Evolutionary conservation across 2,113 vertebrate genomes (phyloP), one percentile per base, ranked within the genome.

Genomic region (Ophthalmolycus amberensis): DNA sequence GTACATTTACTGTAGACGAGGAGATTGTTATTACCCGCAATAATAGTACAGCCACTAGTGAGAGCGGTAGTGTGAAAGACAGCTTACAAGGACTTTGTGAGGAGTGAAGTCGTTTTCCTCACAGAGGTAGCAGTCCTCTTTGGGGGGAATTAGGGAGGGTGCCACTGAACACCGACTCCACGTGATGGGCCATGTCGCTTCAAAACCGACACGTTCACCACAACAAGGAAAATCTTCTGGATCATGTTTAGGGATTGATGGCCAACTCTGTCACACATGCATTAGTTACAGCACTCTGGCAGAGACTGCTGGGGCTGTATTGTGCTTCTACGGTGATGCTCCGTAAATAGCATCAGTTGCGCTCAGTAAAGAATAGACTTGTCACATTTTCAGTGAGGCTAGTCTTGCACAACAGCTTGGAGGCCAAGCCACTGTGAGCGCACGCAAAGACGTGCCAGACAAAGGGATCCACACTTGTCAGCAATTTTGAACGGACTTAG

Each of bases 341-440:
- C 85, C 59, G 85, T 88, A 93, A 94, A 94, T 90, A 91, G 92
- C 92, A 93, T 94, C 94, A 93, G 93, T 89, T 79, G 86, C 83
- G 90, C 91, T 94, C 84, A 42, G 89, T 89, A 90, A 89, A 92
- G 90, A 94, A 93, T 88, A 91, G 92, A 93, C 92, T 88, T 94
- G 93, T 93, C 92, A 93, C 87, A 91, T 90, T 93, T 90, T 92
- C 90, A 90, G 74, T 63, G 79, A 82, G 86, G 83, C 88, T 83
- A 81, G 90, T 89, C 80, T 89, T 85, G 89, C 90, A 85, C 90
- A 91, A 90, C 89, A 90, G 89, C 93, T 91, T 90, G 88, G 86
- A 89, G 86, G 83, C 77, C 87, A 79, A 89, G 87, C 83, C 75
- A 62, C 79, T 89, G 88, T 88, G 82, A 62, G 75, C 46, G 68